Evolutionary conservation across 1,140 invertebrate species (phyloP).

Genomic region (Zaprionus inermis): DNA sequence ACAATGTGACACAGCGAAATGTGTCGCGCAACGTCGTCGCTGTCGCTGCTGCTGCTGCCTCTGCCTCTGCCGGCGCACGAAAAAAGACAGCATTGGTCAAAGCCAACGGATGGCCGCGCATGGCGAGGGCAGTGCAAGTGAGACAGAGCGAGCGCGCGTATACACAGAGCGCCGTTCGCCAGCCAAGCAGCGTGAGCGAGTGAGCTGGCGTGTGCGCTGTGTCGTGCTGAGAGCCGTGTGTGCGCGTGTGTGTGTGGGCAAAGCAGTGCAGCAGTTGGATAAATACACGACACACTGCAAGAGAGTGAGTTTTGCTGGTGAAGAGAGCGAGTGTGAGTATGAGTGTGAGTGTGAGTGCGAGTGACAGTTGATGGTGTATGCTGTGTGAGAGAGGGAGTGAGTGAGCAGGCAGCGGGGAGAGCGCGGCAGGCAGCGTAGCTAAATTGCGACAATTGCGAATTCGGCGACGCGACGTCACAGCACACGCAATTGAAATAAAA

Average conservation of each 20-base stretch:
- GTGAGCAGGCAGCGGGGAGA: not conserved
- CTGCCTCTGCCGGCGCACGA: constrained; percentile 21
- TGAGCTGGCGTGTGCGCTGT: not conserved
- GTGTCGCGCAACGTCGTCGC: constrained; percentile 52
- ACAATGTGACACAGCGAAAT: constrained; percentile 69
- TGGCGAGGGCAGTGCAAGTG: constrained; percentile 47
- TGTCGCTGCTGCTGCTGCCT: not conserved
- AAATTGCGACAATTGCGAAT: constrained; percentile 49
- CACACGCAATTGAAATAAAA: constrained; percentile 29
- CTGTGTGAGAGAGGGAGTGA: not conserved
- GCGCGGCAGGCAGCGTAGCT: not conserved
- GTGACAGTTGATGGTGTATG: not conserved
- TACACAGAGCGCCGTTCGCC: not conserved
- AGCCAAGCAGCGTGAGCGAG: constrained; percentile 13
- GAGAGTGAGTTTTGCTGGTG: not conserved
- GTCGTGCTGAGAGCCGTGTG: not conserved
- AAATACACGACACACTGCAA: not conserved
- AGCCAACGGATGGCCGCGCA: constrained; percentile 67
- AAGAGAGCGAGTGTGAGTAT: constrained; percentile 2
- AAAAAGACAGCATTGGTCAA: constrained; percentile 71
- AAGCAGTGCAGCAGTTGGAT: constrained; percentile 1
- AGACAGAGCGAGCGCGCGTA: constrained; percentile 6
- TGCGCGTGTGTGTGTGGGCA: not conserved
- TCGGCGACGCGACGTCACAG: constrained; percentile 12
- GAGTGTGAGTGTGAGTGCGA: not conserved